phyloP scores from a whole-genome alignment of 2,797 vertebrate species.

The Myotis planiceps region DNA sequence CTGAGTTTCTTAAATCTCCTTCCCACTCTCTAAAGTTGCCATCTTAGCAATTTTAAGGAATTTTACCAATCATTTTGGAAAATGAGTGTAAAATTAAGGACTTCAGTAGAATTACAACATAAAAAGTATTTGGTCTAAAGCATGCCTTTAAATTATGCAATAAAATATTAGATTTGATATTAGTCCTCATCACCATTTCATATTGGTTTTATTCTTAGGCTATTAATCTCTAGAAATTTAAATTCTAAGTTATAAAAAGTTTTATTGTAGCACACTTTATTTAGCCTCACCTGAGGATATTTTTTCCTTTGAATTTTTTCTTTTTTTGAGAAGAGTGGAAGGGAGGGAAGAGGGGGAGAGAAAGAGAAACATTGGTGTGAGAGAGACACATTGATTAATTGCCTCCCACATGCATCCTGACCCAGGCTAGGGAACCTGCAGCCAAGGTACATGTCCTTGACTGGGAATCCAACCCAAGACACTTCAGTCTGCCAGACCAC shows the following conservation, averaged over 20 bases:
- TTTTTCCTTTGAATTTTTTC: too few relatives aligned
- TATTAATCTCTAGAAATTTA: neutral
- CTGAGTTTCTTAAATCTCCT: neutral
- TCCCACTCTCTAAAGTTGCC: neutral
- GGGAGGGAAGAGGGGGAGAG: too few relatives aligned
- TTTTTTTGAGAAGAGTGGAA: too few relatives aligned
- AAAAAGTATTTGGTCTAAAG: neutral
- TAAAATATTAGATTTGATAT: neutral
- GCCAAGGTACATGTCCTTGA: too few relatives aligned
- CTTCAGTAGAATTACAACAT: neutral
- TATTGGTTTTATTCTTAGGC: neutral
- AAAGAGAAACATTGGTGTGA: too few relatives aligned
- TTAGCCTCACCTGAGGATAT: too few relatives aligned
- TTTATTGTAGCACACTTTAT: neutral
- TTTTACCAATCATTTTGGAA: neutral
- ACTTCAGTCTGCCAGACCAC: too few relatives aligned
- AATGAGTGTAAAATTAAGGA: neutral
- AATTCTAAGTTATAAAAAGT: neutral
- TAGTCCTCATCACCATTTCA: neutral
- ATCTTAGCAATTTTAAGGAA: neutral
- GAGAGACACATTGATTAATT: too few relatives aligned
- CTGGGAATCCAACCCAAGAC: too few relatives aligned
- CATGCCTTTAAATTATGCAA: neutral
- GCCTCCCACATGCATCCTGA: too few relatives aligned
- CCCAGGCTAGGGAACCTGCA: too few relatives aligned